These are phyloP conservation scores for Wasmannia auropunctata DNA, from an alignment of 1,140 invertebrate genomes.

Conservation along the genomic window DNA sequence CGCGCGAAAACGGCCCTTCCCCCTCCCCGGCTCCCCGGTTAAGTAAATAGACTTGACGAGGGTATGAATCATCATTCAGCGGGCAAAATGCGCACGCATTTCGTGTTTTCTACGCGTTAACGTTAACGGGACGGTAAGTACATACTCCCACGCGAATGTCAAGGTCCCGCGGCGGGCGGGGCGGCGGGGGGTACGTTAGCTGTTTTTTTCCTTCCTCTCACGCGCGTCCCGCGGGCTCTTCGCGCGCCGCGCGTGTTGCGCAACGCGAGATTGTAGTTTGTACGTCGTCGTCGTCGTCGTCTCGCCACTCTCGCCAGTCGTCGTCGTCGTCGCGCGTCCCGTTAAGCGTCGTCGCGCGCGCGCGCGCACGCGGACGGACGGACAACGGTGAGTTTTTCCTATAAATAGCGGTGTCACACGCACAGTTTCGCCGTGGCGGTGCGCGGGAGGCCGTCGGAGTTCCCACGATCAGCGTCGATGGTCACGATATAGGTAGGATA, in stretches of 20 bases:
- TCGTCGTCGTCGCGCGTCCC: background rate
- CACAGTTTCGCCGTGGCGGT: background rate
- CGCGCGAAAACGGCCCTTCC: background rate
- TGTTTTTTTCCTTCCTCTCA: background rate
- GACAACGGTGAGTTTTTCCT: constrained; percentile 70
- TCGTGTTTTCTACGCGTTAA: constrained; percentile 13
- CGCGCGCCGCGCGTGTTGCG: constrained; percentile 16
- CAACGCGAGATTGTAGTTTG: no score
- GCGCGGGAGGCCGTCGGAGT: background rate
- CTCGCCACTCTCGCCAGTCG: constrained; percentile 13
- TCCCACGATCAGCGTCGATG: background rate
- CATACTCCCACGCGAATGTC: background rate
- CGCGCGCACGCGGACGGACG: constrained; percentile 32
- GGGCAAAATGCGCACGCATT: constrained; percentile 20
- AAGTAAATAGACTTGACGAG: background rate
- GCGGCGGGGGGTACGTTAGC: background rate
- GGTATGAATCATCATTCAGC: constrained; percentile 39
- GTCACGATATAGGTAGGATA: background rate
- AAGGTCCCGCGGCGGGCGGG: background rate
- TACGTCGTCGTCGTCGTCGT: background rate
- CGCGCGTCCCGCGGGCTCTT: constrained; percentile 13
- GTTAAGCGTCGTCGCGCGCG: no score
- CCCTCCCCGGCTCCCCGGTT: no score
- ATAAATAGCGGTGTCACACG: constrained; percentile 63
- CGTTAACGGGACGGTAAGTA: background rate